Percentiles rank a stretch among this genome's conserved stretches.
Conservation (phyloP, 2,888 invertebrate species). For the Mechanitis messenoides region DNA sequence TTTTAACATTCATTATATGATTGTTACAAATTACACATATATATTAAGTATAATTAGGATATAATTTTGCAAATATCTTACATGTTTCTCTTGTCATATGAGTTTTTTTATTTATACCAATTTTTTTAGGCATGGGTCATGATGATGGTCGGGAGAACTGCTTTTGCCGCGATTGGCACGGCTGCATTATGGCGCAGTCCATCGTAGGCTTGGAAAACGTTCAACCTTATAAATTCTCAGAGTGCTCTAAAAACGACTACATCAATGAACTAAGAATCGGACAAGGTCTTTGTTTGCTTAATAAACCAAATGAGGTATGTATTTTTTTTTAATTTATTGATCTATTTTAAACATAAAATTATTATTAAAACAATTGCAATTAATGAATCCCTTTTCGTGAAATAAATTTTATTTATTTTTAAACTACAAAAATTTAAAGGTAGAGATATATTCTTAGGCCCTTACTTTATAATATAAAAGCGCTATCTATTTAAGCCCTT, state of each 20-base stretch:
- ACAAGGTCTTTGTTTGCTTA: conserved; percentile 93
- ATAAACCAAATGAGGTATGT: conserved; percentile 92
- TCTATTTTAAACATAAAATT: no score
- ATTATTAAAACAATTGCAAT: no score
- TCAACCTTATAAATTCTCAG: conserved; percentile 97
- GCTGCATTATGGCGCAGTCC: conserved; percentile 96
- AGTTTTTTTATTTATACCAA: no score
- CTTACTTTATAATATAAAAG: background rate
- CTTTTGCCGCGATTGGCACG: conserved; percentile 95
- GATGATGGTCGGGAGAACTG: conserved; percentile 94
- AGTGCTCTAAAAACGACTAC: conserved; percentile 95
- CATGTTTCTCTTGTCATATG: no score
- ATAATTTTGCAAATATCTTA: no score
- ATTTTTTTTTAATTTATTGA: background rate
- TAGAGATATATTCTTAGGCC: background rate
- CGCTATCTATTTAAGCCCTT: conserved; percentile 12
- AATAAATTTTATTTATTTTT: no score
- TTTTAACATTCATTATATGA: conserved; percentile 3
- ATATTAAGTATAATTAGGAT: no score
- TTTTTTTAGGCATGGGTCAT: conserved; percentile 80
- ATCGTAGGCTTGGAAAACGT: conserved; percentile 94
- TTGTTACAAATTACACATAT: background rate
- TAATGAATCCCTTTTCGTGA: no score
- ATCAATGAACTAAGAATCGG: conserved; percentile 90
- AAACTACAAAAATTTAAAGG: no score